Base-by-base conservation (phyloP, 2,113 vertebrate genomes). In the Eonycteris spelaea region DNA sequence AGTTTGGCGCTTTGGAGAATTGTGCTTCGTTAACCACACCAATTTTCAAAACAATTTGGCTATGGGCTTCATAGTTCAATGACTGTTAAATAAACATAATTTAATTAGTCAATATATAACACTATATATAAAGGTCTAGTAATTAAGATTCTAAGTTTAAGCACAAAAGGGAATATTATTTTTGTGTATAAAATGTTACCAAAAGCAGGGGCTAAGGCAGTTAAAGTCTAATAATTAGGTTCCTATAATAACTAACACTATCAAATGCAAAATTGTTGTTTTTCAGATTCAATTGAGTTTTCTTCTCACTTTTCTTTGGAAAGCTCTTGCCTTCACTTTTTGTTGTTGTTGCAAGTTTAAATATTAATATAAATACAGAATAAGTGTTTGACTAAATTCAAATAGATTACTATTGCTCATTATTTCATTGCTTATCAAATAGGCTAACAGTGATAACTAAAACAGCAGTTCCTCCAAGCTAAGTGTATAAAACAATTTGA, bases 21-120 rank as follows among this genome's bases (percentile, higher is more conserved):
- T 98, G 97, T 1, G 97, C 99, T 97, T 99, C 98, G 0, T 99
- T 99, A 26, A 98, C 97, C 0, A 99, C 99, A 68, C 68, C 83
- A 19, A 99, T 97, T 95, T 99, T 98, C 8, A 99, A 97, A 22
- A 97, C 26, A 28, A 99, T 71, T 12, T 97, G 98, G 5, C 45
- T 93, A 38, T 4, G 94, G 8, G 40, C 53, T 98, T 99, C 99
- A 45, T 98, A 98, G 98, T 99, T 98, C 78, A 99, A 88, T 12
- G 99, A 93, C 99, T 99, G 97, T 43, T 96, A 91, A 90, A 90
- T 48, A 96, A 95, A 57, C 63, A 93, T 28, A 77, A 51, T 74
- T 55, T 6, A 7, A 40, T 98, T 63, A 97, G 94, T 74, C 18
- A 91, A 35, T 14, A 77, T 3, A 48, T 89, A 94, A 73, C 5